Evolutionary conservation across 2,113 vertebrate genomes (phyloP), one percentile per base, ranked within the genome.

Genomic region (Oryzias curvinotus): DNA sequence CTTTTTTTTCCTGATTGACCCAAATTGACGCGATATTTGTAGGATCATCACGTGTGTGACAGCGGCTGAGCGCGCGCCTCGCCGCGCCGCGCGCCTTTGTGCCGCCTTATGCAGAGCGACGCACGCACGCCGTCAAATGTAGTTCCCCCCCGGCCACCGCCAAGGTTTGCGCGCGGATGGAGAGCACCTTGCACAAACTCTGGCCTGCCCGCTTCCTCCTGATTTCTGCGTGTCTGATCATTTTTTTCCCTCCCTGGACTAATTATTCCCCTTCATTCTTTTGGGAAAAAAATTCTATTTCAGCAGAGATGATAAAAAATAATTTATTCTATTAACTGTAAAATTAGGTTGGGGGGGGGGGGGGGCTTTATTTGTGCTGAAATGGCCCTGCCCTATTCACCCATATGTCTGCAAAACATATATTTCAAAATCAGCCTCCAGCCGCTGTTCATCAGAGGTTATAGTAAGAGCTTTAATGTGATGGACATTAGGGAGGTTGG

Each of bases 101-200:
- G 69, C 52, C 21, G 78, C 62, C 53, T 78, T 59, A 3, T 69
- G 54, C 78, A 23, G 43, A 52, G 73, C 26, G 45, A 50, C 43
- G 61, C 28, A 8, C 43, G 48, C 59, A 65, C 49, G 42, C 16
- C 26, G 26, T 5, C 8, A 25, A 42, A 36, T 25, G 8, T 55
- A 46, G 23, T 64, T 57, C 71, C 50, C 53, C 71, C 57, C 62
- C 68, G 73, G 43, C 63, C 57, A 36, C 21, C 4, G 36, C 60
- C 21, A 23, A 23, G 45, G 65, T 70, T 70, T 77, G 74, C 60
- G 78, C 21, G n/a, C 36, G 56, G 65, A 69, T 69, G 77, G 68
- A 75, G 78, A 82, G 81, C 77, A 81, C 74, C 83, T 81, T 74
- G 75, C 57, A 64, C 63, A 55, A 47, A 48, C 59, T 46, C 62